Evolutionary conservation across 2,797 vertebrate species (phyloP), one percentile per base, ranked within the genome.

Genomic region (Zenarchopterus dispar): DNA sequence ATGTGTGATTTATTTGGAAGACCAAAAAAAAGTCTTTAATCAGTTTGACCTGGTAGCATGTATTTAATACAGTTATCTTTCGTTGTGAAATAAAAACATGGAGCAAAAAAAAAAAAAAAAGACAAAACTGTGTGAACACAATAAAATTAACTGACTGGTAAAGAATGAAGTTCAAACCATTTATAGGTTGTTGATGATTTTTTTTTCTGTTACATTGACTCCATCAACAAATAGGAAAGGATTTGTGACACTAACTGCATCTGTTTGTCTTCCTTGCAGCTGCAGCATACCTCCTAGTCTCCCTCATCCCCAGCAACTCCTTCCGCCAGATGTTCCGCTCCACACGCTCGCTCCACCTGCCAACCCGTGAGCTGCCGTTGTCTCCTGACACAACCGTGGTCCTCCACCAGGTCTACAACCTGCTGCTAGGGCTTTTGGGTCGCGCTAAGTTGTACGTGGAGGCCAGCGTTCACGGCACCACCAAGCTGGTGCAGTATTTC

Each of bases 291-390:
- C 97, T 99, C 85, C 94, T 99, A 84, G 97, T 99, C 77, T 99
- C 97, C 55, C 96, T 99, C 89, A 99, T 99, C 91, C 97, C 97
- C 86, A 98, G 97, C 90, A 99, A 98, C 95, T 99, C 97, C 67
- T 99, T 99, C 92, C 96, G 97, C 64, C 97, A 99, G 93, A 99
- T 99, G 97, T 99, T 99, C 78, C 95, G 97, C 83, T 99, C 97
- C 53, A 97, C 97, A 0, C 97, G 97, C 77, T 98, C 97, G 16
- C 93, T 98, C 75, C 97, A 99, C 94, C 94, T 98, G 89, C 96
- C 97, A 33, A 98, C 97, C 0, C 94, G 97, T 0, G 97, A 99
- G 90, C 94, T 99, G 80, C 97, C 97, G 8, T 95, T 99, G 77
- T 97, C 97, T 54, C 95, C 97, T 0, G 97, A 99, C 93, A 97